Conservation (phyloP, 2,797 vertebrate genomes). For the Anableps anableps region DNA sequence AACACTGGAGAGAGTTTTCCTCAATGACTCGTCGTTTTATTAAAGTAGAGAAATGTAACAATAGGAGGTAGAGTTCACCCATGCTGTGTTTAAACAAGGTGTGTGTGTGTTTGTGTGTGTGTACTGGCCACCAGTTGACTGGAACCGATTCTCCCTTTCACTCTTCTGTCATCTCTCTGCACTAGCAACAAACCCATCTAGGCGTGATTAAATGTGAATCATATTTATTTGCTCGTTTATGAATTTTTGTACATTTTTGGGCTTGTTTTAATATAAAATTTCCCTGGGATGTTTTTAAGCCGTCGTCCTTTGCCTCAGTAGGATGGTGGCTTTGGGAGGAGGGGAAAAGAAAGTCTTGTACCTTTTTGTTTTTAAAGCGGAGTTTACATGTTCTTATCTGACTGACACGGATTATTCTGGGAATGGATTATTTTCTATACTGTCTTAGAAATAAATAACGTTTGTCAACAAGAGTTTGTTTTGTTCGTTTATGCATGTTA, state of each 20-base stretch:
- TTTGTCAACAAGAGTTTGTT: constrained; percentile 61
- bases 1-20: constrained; percentile 17
- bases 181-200: constrained; percentile 78
- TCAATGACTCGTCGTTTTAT: constrained; percentile 47
- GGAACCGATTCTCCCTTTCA: constrained; percentile 53
- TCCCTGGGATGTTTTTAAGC: constrained; percentile 51
- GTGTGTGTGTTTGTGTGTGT: background rate
- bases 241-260: constrained; percentile 79
- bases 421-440: constrained; percentile 86
- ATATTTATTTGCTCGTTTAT: constrained; percentile 85
- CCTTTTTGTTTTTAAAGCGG: constrained; percentile 71
- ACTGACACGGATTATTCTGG: constrained; percentile 84
- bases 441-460: constrained; percentile 86
- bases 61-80: constrained; percentile 44
- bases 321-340: constrained; percentile 59
- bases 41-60: constrained; percentile 59
- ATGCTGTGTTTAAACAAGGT: constrained; percentile 54
- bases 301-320: constrained; percentile 80
- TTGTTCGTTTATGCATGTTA: background rate
- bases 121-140: constrained; percentile 47
- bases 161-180: constrained; percentile 80
- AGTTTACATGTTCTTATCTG: constrained; percentile 83
- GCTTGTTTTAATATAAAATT: constrained; percentile 78
- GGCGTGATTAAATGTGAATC: constrained; percentile 83
- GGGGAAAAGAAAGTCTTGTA: constrained; percentile 53